Evolutionary conservation across 2,888 invertebrate species (phyloP).

Genomic region (Ethmia dodecea): DNA sequence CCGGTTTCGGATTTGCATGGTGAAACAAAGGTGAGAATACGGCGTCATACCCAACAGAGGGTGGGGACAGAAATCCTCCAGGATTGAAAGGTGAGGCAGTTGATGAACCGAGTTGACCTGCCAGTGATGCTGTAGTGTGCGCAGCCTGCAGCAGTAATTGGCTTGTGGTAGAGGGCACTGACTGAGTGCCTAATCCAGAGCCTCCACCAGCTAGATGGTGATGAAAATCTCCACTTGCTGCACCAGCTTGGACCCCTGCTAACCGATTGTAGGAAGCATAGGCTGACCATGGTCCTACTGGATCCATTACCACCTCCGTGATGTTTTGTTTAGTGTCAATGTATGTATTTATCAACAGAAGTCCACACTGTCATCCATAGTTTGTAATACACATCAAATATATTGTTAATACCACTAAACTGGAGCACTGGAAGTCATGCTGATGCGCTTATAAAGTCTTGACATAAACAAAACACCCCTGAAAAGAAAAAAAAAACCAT

Average conservation of each 20-base stretch:
- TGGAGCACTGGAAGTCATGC: conserved; percentile 53
- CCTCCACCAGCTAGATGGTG: conserved; percentile 81
- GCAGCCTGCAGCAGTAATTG: conserved; percentile 82
- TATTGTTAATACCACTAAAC: conserved; percentile 52
- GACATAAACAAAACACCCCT: conserved; percentile 52
- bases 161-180: conserved; percentile 81
- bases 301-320: conserved; percentile 87
- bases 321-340: conserved; percentile 55
- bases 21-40: conserved; percentile 91
- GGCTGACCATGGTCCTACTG: conserved; percentile 92
- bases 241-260: conserved; percentile 82
- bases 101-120: conserved; percentile 79
- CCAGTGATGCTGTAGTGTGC: conserved; percentile 78
- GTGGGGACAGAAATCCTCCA: conserved; percentile 85
- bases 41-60: conserved; percentile 87
- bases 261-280: conserved; percentile 90
- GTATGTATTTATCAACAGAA: conserved; percentile 67
- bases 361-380: conserved; percentile 76
- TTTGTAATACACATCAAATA: conserved; percentile 56
- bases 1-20: conserved; percentile 85
- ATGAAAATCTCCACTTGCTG: conserved; percentile 82
- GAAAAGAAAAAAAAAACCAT: conserved; percentile 52
- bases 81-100: conserved; percentile 82
- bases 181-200: conserved; percentile 70
- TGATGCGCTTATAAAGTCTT: conserved; percentile 41